These are phyloP conservation scores for Drosophila punjabiensis DNA, from an alignment of 1,140 invertebrate species.

Conservation along the genomic window DNA sequence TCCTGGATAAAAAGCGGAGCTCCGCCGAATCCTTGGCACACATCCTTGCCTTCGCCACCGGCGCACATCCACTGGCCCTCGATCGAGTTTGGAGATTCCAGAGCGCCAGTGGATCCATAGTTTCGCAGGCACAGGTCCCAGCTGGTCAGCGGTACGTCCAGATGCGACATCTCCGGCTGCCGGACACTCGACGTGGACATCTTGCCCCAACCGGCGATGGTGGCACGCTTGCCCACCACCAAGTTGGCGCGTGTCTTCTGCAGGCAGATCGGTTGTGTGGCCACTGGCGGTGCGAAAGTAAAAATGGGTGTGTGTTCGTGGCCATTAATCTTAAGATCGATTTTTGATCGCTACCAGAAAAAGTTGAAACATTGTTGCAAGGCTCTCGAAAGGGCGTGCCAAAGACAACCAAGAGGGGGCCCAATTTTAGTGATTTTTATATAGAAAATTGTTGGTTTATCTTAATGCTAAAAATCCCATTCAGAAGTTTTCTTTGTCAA, in stretches of 20 bases:
- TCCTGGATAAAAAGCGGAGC: conserved; percentile 88
- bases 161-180: conserved; percentile 81
- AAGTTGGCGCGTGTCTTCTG: conserved; percentile 85
- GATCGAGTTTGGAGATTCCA: conserved; percentile 84
- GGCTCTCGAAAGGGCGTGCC: neutral
- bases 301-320: conserved; percentile 11
- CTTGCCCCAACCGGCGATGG: conserved; percentile 85
- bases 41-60: conserved; percentile 89
- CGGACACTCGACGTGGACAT: conserved; percentile 78
- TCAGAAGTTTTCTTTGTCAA: no score
- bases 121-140: conserved; percentile 84
- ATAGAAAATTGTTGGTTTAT: no score
- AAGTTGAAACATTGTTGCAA: conserved; percentile 58
- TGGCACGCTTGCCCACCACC: conserved; percentile 85
- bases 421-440: neutral
- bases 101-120: conserved; percentile 81
- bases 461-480: no score
- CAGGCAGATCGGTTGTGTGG: conserved; percentile 87
- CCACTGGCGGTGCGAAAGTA: conserved; percentile 76
- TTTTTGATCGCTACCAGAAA: conserved; percentile 16
- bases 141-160: conserved; percentile 82
- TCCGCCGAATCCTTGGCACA: conserved; percentile 90
- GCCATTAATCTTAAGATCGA: conserved; percentile 27
- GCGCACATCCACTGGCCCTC: conserved; percentile 89
- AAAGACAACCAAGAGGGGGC: neutral